Conservation (phyloP, 2,888 invertebrate species). For the Anaspis maculata region DNA sequence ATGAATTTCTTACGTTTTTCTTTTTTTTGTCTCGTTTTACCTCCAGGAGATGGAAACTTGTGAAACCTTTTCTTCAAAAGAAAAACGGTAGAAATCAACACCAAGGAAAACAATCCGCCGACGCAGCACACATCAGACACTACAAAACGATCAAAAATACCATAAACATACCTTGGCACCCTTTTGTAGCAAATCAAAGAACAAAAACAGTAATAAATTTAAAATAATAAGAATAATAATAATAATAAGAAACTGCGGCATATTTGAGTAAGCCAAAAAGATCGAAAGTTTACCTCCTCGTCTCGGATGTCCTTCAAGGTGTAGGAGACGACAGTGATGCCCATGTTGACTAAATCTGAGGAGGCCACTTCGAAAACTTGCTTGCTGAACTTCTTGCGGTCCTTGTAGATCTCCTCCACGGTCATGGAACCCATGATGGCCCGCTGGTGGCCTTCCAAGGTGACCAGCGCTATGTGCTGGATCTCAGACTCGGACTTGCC, state of each 20-base stretch:
- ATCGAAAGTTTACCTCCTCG: conserved; percentile 67
- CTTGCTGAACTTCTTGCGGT: conserved; percentile 92
- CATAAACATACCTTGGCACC: conserved; percentile 55
- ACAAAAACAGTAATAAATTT: too few species aligned
- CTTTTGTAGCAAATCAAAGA: conserved; percentile 43
- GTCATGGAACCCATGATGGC: conserved; percentile 97
- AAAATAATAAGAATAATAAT: too few species aligned
- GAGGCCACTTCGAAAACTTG: conserved; percentile 92
- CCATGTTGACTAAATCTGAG: conserved; percentile 92
- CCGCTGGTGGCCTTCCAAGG: conserved; percentile 83
- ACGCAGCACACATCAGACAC: too few species aligned
- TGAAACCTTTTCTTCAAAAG: too few species aligned
- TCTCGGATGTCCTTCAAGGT: conserved; percentile 91
- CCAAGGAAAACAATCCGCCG: conserved; percentile 11
- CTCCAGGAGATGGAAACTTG: too few species aligned
- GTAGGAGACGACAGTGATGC: conserved; percentile 91
- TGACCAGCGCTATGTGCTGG: conserved; percentile 84
- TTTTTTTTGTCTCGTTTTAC: too few species aligned
- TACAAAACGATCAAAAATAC: conserved; percentile 9
- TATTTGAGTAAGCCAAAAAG: conserved; percentile 10
- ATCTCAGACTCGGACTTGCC: conserved; percentile 84
- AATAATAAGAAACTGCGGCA: too few species aligned
- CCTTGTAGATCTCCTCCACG: conserved; percentile 93
- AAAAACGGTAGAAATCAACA: too few species aligned
- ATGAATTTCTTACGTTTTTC: too few species aligned